A percentile compares a stretch with the other conserved stretches of the same genome.
Evolutionary conservation across 2,888 invertebrate genomes (phyloP).

Genomic region (Phoronis australis): DNA sequence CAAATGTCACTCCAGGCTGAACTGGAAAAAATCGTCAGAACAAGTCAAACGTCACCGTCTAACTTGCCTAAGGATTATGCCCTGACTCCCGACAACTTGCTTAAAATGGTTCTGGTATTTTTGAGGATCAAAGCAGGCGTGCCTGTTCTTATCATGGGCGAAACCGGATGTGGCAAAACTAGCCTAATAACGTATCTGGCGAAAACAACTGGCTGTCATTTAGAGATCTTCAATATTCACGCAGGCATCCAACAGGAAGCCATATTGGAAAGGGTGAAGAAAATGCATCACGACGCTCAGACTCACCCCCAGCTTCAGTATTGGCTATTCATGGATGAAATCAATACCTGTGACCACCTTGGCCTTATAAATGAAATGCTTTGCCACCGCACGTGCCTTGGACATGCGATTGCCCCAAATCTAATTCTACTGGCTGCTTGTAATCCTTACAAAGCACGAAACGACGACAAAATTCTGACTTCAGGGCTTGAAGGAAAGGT

Average conservation of each 20-base stretch:
- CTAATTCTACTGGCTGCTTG: conserved; percentile 24
- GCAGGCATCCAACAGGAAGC: conserved; percentile 19
- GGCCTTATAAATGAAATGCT: conserved; percentile 22
- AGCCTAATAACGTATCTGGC: conserved; percentile 25
- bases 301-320: conserved; percentile 1
- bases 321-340: conserved; percentile 33
- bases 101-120: conserved; percentile 27
- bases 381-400: conserved; percentile 21
- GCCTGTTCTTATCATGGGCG: conserved; percentile 31
- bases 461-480: conserved; percentile 15
- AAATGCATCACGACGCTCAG: conserved; percentile 11
- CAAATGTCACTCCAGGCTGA: conserved; percentile 5
- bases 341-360: conserved; percentile 26
- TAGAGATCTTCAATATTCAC: conserved; percentile 25
- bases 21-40: conserved; percentile 2
- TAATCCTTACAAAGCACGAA: conserved; percentile 26
- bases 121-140: conserved; percentile 20
- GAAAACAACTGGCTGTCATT: conserved; percentile 16
- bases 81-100: conserved; percentile 26
- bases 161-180: conserved; percentile 35
- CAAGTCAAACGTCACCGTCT: conserved; percentile 1
- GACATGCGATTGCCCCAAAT: conserved; percentile 19
- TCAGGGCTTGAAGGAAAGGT: conserved; percentile 23
- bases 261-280: conserved; percentile 13
- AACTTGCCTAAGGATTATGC: conserved; percentile 18